Conservation (phyloP, 92 coral and sea anemone species). For the Porites lobata region DNA sequence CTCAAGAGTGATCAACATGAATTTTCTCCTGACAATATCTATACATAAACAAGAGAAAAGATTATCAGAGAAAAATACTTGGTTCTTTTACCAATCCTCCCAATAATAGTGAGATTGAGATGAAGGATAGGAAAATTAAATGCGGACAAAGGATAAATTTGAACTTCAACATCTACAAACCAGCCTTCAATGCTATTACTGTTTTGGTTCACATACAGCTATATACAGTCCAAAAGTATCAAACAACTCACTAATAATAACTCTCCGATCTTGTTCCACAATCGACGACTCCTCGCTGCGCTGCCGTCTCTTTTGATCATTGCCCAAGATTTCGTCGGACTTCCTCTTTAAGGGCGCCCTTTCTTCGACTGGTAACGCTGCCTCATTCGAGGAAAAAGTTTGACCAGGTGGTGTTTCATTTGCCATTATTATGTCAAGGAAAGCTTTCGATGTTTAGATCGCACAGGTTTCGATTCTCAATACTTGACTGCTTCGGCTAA, state of each 20-base stretch:
- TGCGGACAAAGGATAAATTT: no score
- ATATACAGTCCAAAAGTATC: not conserved
- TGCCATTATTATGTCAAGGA: not conserved
- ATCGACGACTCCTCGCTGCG: not conserved
- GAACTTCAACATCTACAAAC: no score
- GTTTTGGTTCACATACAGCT: not conserved
- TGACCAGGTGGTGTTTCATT: not conserved
- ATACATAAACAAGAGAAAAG: no score
- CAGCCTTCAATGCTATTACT: no score
- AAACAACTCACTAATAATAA: constrained; percentile 48
- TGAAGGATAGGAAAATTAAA: no score
- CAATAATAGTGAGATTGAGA: no score
- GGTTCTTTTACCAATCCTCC: no score
- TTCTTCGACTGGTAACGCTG: not conserved
- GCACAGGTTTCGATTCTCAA: not conserved
- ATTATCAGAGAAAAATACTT: no score
- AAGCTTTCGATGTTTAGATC: not conserved
- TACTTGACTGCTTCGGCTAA: not conserved
- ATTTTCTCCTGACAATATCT: no score
- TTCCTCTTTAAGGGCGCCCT: constrained; percentile 33
- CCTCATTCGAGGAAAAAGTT: not conserved
- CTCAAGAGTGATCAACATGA: no score
- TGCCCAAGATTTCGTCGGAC: constrained; percentile 36
- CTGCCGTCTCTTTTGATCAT: not conserved
- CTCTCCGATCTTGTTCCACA: constrained; percentile 28